Evolutionary conservation across 2,888 invertebrate species (phyloP).

Genomic region (Limnephilus marmoratus): DNA sequence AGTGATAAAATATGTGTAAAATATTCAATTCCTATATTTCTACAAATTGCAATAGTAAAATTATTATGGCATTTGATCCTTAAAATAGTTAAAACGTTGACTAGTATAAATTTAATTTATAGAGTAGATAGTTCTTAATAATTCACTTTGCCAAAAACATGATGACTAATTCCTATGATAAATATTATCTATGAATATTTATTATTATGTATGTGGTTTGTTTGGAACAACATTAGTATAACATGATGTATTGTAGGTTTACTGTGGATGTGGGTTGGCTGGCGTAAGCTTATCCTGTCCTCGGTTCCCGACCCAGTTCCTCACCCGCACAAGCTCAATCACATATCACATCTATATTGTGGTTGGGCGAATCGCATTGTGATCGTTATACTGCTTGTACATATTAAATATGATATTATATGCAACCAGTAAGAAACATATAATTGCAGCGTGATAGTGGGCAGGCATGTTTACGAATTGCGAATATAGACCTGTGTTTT

Average conservation of each 20-base stretch:
- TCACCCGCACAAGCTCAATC: background rate
- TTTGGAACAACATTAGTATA: slow-evolving; percentile 4
- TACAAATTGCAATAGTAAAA: slow-evolving; percentile 19
- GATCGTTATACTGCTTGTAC: slow-evolving; percentile 70
- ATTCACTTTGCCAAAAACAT: slow-evolving; percentile 41
- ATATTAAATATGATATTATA: slow-evolving; percentile 77
- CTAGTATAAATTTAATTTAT: slow-evolving; percentile 51
- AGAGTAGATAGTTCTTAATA: slow-evolving; percentile 18
- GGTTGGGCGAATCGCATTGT: slow-evolving; percentile 11
- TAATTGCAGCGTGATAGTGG: slow-evolving; percentile 76
- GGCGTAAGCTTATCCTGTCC: background rate
- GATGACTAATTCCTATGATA: slow-evolving; percentile 6
- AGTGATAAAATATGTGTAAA: slow-evolving; percentile 19
- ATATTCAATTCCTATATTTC: slow-evolving; percentile 2
- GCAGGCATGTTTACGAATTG: slow-evolving; percentile 75
- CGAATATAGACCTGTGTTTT: slow-evolving; percentile 70
- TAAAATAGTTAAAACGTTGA: slow-evolving; percentile 44
- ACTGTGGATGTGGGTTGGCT: background rate
- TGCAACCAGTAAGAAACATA: slow-evolving; percentile 76
- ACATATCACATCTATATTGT: background rate
- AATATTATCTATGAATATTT: slow-evolving; percentile 13
- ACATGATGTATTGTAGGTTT: background rate
- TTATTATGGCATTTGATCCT: slow-evolving; percentile 55
- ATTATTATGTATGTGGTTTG: background rate
- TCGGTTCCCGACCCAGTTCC: background rate